phyloP scores from a whole-genome alignment of 2,113 vertebrate genomes.

The Mugil cephalus region DNA sequence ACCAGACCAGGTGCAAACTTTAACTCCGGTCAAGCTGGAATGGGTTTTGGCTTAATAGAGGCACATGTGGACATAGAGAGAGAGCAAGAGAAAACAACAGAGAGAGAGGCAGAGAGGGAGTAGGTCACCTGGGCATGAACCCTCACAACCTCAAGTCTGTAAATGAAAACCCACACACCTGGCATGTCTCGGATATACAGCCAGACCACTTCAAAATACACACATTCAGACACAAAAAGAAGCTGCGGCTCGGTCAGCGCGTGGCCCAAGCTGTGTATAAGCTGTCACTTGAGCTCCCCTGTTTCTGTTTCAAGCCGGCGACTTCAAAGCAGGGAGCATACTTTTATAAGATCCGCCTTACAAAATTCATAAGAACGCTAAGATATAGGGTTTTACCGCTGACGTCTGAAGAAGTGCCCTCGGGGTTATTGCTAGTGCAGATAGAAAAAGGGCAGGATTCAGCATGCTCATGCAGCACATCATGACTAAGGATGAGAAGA shows the following conservation, averaged over 20 bases:
- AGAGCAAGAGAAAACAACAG: neutral
- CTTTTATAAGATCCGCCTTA: conserved; percentile 6
- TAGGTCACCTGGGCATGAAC: conserved; percentile 27
- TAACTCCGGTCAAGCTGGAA: conserved; percentile 32
- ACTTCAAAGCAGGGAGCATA: conserved; percentile 47
- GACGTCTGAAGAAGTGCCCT: conserved; percentile 26
- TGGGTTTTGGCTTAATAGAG: conserved; percentile 37
- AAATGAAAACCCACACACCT: conserved; percentile 64
- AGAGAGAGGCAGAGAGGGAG: conserved; percentile 4
- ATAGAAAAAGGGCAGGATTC: conserved; percentile 56
- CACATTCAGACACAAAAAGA: conserved; percentile 31
- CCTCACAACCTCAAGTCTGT: conserved; percentile 35
- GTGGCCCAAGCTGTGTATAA: conserved; percentile 16
- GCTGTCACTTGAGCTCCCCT: conserved; percentile 24
- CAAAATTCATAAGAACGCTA: conserved; percentile 16
- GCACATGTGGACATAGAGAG: conserved; percentile 9
- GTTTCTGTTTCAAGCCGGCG: conserved; percentile 5
- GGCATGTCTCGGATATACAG: conserved; percentile 50
- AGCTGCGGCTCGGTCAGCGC: conserved; percentile 5
- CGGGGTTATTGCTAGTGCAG: conserved; percentile 17
- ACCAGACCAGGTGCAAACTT: conserved; percentile 69
- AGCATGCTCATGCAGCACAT: conserved; percentile 42
- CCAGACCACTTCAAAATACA: conserved; percentile 36
- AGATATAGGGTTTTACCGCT: conserved; percentile 26
- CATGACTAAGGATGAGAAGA: conserved; percentile 17